Conservation (phyloP, 2,113 vertebrate species). For the Gracilinanus agilis region DNA sequence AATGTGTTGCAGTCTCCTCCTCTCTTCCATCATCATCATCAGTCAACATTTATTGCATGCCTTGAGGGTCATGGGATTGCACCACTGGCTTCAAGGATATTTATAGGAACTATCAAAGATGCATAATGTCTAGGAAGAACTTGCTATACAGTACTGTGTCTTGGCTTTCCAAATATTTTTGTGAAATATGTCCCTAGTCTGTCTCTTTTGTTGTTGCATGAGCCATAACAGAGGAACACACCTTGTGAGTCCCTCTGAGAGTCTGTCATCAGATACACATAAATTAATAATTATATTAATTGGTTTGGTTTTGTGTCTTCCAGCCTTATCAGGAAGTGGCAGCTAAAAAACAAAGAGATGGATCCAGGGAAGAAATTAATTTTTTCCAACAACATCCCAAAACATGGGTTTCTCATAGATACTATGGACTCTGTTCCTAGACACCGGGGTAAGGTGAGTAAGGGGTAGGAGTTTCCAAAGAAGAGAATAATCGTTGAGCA, state of each 20-base stretch:
- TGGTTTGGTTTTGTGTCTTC: not conserved
- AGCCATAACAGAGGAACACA: not conserved
- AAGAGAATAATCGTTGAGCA: not conserved
- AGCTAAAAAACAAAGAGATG: conserved; percentile 17
- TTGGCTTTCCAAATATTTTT: conserved; percentile 2
- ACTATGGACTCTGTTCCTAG: conserved; percentile 3
- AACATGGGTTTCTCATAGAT: conserved; percentile 65
- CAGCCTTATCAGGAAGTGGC: conserved; percentile 52
- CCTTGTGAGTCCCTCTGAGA: not conserved
- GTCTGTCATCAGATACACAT: not conserved
- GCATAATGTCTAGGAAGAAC: not conserved
- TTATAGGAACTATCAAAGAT: not conserved
- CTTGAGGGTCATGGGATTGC: not conserved
- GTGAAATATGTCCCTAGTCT: not conserved
- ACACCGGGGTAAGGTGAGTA: conserved; percentile 33
- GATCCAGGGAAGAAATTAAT: conserved; percentile 38
- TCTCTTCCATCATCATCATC: not conserved
- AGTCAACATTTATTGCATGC: conserved; percentile 2
- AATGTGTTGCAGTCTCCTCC: not conserved
- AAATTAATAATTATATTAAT: not conserved
- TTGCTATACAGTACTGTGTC: not conserved
- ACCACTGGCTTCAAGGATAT: not conserved
- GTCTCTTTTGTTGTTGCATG: not conserved
- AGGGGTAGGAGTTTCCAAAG: not conserved
- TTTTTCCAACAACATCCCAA: conserved; percentile 73